phyloP scores from a whole-genome alignment of 2,797 vertebrate species.

The Furcifer pardalis region DNA sequence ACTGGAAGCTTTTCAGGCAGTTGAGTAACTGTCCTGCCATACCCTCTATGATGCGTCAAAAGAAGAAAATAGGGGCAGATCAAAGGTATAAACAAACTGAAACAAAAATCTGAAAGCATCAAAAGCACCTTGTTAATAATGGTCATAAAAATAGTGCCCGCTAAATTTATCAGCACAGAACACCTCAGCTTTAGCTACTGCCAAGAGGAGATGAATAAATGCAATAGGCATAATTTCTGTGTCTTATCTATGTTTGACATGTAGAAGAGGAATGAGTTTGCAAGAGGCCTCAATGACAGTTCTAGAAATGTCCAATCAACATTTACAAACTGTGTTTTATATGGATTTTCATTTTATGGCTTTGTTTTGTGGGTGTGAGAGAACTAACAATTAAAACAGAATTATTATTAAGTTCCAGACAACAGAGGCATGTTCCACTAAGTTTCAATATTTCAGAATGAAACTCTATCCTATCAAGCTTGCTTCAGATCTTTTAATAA shows the following conservation, averaged over 20 bases:
- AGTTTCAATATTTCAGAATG: slow-evolving; percentile 59
- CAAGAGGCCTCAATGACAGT: background rate
- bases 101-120: slow-evolving; percentile 21
- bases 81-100: background rate
- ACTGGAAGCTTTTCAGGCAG: slow-evolving; percentile 3
- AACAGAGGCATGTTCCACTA: slow-evolving; percentile 40
- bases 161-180: slow-evolving; percentile 25
- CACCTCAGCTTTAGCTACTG: slow-evolving; percentile 11
- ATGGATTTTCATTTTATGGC: background rate
- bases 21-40: background rate
- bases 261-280: slow-evolving; percentile 11
- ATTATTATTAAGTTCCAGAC: slow-evolving; percentile 21
- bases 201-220: slow-evolving; percentile 9
- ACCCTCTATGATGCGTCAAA: background rate
- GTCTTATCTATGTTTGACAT: background rate
- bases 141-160: slow-evolving; percentile 25
- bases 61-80: background rate
- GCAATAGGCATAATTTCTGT: background rate
- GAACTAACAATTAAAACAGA: slow-evolving; percentile 41
- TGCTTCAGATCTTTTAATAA: slow-evolving; percentile 65
- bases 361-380: slow-evolving; percentile 5
- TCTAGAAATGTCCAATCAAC: slow-evolving; percentile 38
- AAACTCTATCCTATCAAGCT: slow-evolving; percentile 66
- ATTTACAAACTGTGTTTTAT: slow-evolving; percentile 35
- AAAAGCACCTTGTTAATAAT: slow-evolving; percentile 13